Base-by-base conservation (phyloP, 1,140 invertebrate species). In the Drosophila sturtevanti region DNA sequence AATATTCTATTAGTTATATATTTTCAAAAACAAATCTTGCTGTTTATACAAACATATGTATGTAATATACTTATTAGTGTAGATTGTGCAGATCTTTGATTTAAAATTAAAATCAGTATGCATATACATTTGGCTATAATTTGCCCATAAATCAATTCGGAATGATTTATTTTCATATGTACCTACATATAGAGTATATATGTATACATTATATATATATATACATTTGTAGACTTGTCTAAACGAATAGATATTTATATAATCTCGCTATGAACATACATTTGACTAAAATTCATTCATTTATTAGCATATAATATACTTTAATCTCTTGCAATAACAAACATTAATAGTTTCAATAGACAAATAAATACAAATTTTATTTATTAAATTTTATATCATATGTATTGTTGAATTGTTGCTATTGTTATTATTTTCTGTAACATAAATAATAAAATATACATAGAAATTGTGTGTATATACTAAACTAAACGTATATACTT, bases 281-380 rank as follows among this genome's bases (percentile, higher is more conserved):
- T 27, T 27, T 14, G 24, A 24, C 4, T 4, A n/a, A 55, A 22
- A n/a, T 48, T 21, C 41, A 48, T 21, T 27, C 10, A n/a, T 10
- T 31, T 27, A 27, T 27, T 27, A 9, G 12, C 24, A 55, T 55
- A 18, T 27, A 27, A 31, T 55, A 27, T 24, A 55, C 1, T 27
- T 27, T 27, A 27, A 55, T 55, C 52, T 55, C 21, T 55, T 55
- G 22, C 21, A 14, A 55, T 14, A 27, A 35, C 35, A 35, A 56
- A 34, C 27, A 56, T 56, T 35, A 56, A 56, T 56, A 35, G 31
- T 35, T 34, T 14, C 14, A 27, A 56, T 31, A 11, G 5, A 56
- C 41, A 48, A 21, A 48, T 48, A 48, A 48, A 48, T 48, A 48
- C 16, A 21, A 18, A 48, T 56, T 56, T 18, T 34, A 56, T 56